Conservation (phyloP, 1,140 invertebrate species). For the Lutraria rhynchaena region DNA sequence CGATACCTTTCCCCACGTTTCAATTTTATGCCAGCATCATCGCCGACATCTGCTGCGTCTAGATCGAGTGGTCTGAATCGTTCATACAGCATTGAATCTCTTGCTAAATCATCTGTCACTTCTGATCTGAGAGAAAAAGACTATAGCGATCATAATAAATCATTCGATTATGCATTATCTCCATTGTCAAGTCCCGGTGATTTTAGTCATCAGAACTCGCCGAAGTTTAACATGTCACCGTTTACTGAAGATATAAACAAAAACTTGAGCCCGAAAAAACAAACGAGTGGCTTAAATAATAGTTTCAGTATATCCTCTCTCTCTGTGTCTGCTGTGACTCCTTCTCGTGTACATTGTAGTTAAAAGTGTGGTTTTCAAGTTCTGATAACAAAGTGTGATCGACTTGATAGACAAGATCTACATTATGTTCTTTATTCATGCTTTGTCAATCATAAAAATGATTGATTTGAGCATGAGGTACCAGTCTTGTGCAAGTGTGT, state of each 20-base stretch:
- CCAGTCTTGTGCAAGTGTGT: background rate
- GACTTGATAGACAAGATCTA: no score
- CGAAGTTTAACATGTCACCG: slow-evolving; percentile 44
- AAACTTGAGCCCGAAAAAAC: slow-evolving; percentile 53
- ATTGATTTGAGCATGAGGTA: background rate
- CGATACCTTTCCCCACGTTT: slow-evolving; percentile 33
- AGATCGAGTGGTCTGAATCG: slow-evolving; percentile 30
- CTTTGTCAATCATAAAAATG: background rate
- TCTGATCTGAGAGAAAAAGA: slow-evolving; percentile 39
- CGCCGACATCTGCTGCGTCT: slow-evolving; percentile 16
- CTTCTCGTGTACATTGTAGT: slow-evolving; percentile 53
- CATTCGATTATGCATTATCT: slow-evolving; percentile 40
- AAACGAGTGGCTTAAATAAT: slow-evolving; percentile 21
- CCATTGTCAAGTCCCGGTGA: slow-evolving; percentile 50
- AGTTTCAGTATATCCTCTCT: slow-evolving; percentile 54
- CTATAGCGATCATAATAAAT: slow-evolving; percentile 34
- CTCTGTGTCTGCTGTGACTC: slow-evolving; percentile 53
- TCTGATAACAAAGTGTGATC: no score
- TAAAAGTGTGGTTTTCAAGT: slow-evolving; percentile 1
- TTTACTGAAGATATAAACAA: slow-evolving; percentile 53
- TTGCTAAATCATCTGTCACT: slow-evolving; percentile 52
- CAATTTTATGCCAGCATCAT: slow-evolving; percentile 26
- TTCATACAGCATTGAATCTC: slow-evolving; percentile 54
- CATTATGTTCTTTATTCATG: background rate
- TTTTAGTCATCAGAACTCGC: slow-evolving; percentile 44